Evolutionary conservation across 2,888 invertebrate genomes (phyloP).

Genomic region (Leptinotarsa rubiginosa): DNA sequence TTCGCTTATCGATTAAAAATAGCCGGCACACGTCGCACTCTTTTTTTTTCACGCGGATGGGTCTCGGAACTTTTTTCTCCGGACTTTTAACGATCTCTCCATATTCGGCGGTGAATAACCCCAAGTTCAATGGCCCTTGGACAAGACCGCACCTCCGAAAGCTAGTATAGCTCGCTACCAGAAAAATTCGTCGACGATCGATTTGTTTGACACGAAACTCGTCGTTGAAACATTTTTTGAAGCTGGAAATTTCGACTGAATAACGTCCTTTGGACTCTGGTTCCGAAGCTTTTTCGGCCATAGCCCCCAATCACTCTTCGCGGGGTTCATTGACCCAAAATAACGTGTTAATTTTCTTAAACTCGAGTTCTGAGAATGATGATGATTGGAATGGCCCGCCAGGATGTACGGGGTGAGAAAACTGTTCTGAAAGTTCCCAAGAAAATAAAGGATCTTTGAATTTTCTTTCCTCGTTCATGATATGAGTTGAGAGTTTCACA

Average conservation of each 20-base stretch:
- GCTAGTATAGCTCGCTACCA: neutral
- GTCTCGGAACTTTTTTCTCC: neutral
- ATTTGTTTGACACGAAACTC: neutral
- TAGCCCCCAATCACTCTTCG: neutral
- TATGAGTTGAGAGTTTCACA: no score
- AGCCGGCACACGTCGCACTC: slow-evolving; percentile 42
- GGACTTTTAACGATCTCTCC: slow-evolving; percentile 14
- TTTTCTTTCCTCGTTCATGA: no score
- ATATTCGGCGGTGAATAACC: slow-evolving; percentile 65
- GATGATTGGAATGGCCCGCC: no score
- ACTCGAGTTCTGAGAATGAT: no score
- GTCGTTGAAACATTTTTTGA: neutral
- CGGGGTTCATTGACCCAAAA: neutral
- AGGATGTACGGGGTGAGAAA: no score
- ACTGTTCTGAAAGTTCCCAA: no score
- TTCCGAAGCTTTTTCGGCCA: neutral
- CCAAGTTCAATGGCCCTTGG: slow-evolving; percentile 63
- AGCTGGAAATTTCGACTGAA: no score
- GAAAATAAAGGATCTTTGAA: no score
- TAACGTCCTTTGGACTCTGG: no score
- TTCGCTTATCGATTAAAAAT: slow-evolving; percentile 64
- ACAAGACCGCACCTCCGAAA: slow-evolving; percentile 59
- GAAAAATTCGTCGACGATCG: neutral
- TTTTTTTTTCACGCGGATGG: slow-evolving; percentile 11
- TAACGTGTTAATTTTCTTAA: neutral